phyloP scores from a whole-genome alignment of 2,113 vertebrate species.

The Nibea coibor region DNA sequence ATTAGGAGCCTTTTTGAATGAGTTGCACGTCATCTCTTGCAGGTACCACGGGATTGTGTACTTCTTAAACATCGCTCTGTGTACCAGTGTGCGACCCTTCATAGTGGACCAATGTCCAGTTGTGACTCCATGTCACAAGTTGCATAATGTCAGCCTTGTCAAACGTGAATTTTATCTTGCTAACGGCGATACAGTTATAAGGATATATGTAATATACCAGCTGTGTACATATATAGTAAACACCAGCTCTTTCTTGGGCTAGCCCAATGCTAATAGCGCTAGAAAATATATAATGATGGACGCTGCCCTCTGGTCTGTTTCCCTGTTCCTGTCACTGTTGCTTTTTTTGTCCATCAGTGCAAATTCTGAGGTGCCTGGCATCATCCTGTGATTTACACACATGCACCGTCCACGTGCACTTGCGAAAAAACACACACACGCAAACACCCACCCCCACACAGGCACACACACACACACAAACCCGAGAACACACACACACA shows the following conservation, averaged over 20 bases:
- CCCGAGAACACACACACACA: constrained; percentile 2
- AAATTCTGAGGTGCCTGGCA: constrained; percentile 41
- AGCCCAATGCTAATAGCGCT: constrained; percentile 9
- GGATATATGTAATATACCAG: not conserved
- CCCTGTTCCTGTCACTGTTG: constrained; percentile 32
- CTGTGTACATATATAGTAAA: too few species aligned
- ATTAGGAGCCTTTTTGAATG: not conserved
- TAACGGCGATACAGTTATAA: not conserved
- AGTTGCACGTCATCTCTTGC: too few species aligned
- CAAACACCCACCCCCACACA: not conserved
- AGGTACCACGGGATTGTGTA: too few species aligned
- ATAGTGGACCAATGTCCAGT: not conserved
- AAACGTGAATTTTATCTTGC: not conserved
- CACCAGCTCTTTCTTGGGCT: constrained; percentile 8
- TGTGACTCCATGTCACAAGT: too few species aligned
- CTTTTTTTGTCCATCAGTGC: constrained; percentile 29
- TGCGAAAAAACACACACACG: not conserved
- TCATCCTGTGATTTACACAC: constrained; percentile 54
- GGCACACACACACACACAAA: not conserved
- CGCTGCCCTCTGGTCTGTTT: constrained; percentile 22
- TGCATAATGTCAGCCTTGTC: not conserved
- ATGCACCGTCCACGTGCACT: not conserved
- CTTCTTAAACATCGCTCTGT: not conserved
- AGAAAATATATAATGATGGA: constrained; percentile 31
- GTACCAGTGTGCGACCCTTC: not conserved